These are phyloP conservation scores for Acrocephalus arundinaceus DNA, from an alignment of 2,113 vertebrate genomes.

Conservation along the genomic window DNA sequence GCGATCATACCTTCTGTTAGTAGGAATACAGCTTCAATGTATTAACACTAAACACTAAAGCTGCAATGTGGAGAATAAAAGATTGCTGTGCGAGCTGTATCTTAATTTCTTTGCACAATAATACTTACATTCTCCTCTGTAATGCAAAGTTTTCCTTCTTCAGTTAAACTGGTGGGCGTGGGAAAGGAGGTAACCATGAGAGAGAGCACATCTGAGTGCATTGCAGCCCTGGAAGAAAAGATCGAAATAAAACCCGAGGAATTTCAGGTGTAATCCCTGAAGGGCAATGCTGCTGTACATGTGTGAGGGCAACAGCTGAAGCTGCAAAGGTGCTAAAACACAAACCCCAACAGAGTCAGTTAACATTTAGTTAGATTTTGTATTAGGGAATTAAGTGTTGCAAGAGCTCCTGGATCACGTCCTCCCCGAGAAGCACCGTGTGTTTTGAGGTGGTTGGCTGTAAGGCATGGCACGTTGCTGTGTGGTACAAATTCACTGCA, in stretches of 20 bases:
- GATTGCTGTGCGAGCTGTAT: rapidly evolving
- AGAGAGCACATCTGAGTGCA: background rate
- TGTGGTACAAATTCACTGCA: rapidly evolving
- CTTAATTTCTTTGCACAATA: background rate
- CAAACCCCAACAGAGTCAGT: background rate
- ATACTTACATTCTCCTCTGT: background rate
- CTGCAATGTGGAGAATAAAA: rapidly evolving
- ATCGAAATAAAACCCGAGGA: background rate
- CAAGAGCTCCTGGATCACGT: background rate
- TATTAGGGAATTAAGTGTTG: background rate
- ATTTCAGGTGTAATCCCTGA: background rate
- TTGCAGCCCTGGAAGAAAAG: background rate
- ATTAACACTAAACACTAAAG: background rate
- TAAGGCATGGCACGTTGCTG: background rate
- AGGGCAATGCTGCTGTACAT: background rate
- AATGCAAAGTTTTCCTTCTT: background rate
- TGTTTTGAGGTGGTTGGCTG: background rate
- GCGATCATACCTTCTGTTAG: rapidly evolving
- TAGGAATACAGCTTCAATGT: background rate
- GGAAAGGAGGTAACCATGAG: background rate
- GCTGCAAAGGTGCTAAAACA: background rate
- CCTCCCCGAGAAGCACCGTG: rapidly evolving
- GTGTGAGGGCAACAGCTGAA: background rate
- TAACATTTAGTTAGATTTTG: background rate
- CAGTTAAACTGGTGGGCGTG: rapidly evolving